These are phyloP conservation scores for Percopsis omiscomaycus DNA, from an alignment of 2,797 vertebrate genomes.

Conservation along the genomic window DNA sequence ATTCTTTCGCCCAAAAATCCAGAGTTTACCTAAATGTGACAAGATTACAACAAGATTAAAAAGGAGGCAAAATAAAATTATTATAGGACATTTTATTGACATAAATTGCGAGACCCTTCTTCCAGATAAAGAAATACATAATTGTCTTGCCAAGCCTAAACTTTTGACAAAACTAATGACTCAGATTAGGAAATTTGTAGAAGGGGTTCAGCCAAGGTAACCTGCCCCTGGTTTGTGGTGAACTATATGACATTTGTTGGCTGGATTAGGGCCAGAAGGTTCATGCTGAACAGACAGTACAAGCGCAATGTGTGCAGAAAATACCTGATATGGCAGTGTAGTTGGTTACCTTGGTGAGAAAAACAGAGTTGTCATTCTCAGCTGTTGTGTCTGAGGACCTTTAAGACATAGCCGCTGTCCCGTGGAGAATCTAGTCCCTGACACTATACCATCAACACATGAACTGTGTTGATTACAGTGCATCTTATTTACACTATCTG, in stretches of 20 bases:
- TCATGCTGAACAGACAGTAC: conserved; percentile 19
- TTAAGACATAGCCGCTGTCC: not conserved
- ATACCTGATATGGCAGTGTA: conserved; percentile 16
- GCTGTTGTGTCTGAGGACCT: conserved; percentile 35
- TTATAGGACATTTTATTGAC: too few relatives aligned
- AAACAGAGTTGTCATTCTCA: conserved; percentile 4
- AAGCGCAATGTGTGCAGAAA: conserved; percentile 44
- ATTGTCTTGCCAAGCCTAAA: too few relatives aligned
- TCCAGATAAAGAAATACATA: too few relatives aligned
- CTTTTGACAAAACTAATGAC: not conserved
- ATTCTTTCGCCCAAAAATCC: too few relatives aligned
- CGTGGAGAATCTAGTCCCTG: not conserved
- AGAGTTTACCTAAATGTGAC: too few relatives aligned
- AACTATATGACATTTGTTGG: conserved; percentile 7
- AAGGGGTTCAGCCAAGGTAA: not conserved
- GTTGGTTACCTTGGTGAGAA: not conserved
- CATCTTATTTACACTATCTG: too few relatives aligned
- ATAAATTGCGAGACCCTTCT: too few relatives aligned
- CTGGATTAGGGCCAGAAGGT: conserved; percentile 12
- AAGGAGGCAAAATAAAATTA: too few relatives aligned
- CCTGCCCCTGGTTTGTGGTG: conserved; percentile 13
- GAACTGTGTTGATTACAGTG: not conserved
- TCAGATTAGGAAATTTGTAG: not conserved
- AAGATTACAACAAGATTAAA: too few relatives aligned
- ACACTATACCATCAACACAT: not conserved